These are phyloP conservation scores for Somateria mollissima DNA, from an alignment of 2,797 vertebrate species.

Conservation along the genomic window DNA sequence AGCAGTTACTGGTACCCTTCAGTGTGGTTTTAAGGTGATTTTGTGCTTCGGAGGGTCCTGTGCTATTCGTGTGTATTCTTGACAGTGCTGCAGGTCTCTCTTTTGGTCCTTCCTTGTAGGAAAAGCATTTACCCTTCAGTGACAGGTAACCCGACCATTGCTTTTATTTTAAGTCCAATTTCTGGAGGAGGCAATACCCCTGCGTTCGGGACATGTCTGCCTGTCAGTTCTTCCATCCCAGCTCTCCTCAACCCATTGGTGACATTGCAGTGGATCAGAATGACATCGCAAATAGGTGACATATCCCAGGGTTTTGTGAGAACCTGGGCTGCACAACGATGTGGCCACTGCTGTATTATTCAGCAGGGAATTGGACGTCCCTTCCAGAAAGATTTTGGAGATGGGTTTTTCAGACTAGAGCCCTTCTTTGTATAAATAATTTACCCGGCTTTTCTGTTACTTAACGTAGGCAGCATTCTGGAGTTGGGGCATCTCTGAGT, in stretches of 20 bases:
- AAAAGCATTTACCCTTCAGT: not conserved
- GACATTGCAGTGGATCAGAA: not conserved
- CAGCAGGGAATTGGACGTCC: rapidly evolving
- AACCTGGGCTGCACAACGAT: not conserved
- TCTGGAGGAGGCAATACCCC: not conserved
- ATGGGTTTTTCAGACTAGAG: not conserved
- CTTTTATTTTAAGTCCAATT: not conserved
- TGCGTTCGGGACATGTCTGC: not conserved
- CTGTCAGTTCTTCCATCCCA: not conserved
- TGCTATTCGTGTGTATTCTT: not conserved
- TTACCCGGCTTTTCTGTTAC: not conserved
- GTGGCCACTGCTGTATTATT: not conserved
- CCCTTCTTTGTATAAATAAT: not conserved
- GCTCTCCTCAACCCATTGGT: not conserved
- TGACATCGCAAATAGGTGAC: not conserved
- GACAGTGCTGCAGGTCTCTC: not conserved
- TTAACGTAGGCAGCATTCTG: not conserved
- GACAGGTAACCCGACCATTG: not conserved
- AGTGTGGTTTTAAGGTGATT: not conserved
- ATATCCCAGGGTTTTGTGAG: not conserved
- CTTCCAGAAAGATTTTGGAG: not conserved
- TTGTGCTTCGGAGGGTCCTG: not conserved
- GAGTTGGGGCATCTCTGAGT: not conserved
- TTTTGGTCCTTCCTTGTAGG: not conserved
- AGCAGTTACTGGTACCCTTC: not conserved